Evolutionary conservation across 2,797 vertebrate genomes (phyloP).

Genomic region (Pygocentrus nattereri): DNA sequence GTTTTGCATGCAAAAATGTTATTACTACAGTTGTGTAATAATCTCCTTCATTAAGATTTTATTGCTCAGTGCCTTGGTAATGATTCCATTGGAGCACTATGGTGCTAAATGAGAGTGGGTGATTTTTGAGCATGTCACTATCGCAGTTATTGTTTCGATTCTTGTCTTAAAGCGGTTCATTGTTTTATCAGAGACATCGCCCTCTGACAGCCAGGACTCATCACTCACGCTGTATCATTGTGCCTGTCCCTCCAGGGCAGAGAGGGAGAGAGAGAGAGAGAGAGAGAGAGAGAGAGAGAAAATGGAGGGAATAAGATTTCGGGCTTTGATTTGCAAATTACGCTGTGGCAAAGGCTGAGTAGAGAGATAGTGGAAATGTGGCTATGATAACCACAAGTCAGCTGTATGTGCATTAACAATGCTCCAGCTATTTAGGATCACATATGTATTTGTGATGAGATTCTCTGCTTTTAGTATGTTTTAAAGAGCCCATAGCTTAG

Average conservation of each 20-base stretch:
- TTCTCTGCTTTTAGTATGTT: not conserved
- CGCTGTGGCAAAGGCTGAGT: not conserved
- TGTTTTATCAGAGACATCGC: constrained; percentile 59
- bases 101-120: constrained; percentile 36
- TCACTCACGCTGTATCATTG: constrained; percentile 42
- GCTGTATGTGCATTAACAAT: not conserved
- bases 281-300: constrained; percentile 36
- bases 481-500: not conserved
- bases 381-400: not conserved
- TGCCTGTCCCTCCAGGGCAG: constrained; percentile 39
- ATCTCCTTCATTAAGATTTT: constrained; percentile 27
- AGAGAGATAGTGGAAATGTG: not conserved
- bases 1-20: constrained; percentile 13
- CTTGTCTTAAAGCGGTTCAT: constrained; percentile 46
- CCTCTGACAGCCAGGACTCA: constrained; percentile 44
- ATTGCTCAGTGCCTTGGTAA: constrained; percentile 38
- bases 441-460: not conserved
- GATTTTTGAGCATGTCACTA: constrained; percentile 27
- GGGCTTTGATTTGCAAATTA: constrained; percentile 19
- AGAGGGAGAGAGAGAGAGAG: no score
- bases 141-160: constrained; percentile 36
- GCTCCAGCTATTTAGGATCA: not conserved
- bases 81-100: constrained; percentile 30
- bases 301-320: constrained; percentile 35
- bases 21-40: constrained; percentile 26